These are phyloP conservation scores for Platysternon megacephalum DNA, from an alignment of 2,113 vertebrate genomes.

Conservation along the genomic window DNA sequence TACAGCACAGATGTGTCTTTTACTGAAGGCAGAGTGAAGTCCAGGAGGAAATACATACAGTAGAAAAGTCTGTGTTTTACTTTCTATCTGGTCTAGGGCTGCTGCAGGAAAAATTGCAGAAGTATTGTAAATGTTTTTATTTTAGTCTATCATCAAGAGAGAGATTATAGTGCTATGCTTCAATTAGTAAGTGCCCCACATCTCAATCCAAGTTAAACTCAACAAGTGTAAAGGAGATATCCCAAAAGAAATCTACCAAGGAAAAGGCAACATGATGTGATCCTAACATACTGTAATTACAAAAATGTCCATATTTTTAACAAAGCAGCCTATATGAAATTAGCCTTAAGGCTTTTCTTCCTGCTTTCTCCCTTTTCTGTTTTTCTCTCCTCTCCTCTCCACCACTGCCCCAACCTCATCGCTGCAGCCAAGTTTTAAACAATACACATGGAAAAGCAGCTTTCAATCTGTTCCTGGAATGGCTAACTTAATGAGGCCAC, in stretches of 20 bases:
- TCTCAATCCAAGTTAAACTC: conserved; percentile 57
- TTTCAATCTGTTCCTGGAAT: conserved; percentile 41
- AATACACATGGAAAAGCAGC: conserved; percentile 41
- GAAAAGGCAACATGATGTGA: conserved; percentile 43
- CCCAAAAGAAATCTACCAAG: conserved; percentile 23
- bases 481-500: conserved; percentile 42
- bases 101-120: background rate
- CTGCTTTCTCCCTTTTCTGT: background rate
- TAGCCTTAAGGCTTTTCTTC: background rate
- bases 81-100: background rate
- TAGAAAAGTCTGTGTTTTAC: background rate
- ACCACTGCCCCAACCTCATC: conserved; percentile 9
- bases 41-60: background rate
- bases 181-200: conserved; percentile 31
- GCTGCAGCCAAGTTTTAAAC: conserved; percentile 43
- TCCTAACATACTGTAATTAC: background rate
- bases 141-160: conserved; percentile 38
- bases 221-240: conserved; percentile 35
- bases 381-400: background rate
- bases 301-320: conserved; percentile 7
- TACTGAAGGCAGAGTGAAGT: background rate
- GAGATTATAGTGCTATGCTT: background rate
- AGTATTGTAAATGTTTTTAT: conserved; percentile 13
- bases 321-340: background rate
- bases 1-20: fast-evolving